Conservation (phyloP, 1,140 invertebrate species). For the Aleiodes sp. region DNA sequence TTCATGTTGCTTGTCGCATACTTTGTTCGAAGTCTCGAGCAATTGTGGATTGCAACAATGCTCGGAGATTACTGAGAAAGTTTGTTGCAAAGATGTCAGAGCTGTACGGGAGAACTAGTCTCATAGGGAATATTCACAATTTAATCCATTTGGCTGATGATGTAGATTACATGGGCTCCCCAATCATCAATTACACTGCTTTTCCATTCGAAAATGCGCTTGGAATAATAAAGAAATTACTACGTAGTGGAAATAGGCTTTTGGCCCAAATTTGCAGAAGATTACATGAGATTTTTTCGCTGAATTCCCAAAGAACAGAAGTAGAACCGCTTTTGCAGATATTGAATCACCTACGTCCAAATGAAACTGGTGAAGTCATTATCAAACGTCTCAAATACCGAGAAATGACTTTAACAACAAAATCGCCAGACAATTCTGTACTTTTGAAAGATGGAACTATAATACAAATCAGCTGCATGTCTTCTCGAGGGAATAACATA, state of each 20-base stretch:
- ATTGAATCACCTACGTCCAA: neutral
- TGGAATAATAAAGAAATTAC: neutral
- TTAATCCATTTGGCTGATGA: slow-evolving; percentile 17
- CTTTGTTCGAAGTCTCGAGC: slow-evolving; percentile 31
- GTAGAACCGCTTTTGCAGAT: neutral
- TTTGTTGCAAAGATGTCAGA: neutral
- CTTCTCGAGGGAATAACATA: neutral
- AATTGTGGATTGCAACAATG: neutral
- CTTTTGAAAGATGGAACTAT: slow-evolving; percentile 15
- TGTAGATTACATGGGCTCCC: neutral
- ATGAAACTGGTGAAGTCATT: neutral
- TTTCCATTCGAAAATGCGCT: slow-evolving; percentile 22
- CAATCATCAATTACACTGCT: neutral
- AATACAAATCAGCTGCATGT: slow-evolving; percentile 21
- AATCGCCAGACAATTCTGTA: slow-evolving; percentile 23
- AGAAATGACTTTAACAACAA: neutral
- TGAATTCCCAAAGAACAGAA: neutral
- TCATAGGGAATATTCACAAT: slow-evolving; percentile 8
- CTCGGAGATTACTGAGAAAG: neutral
- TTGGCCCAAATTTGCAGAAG: slow-evolving; percentile 18
- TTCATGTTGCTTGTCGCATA: slow-evolving; percentile 36
- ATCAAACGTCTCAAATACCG: slow-evolving; percentile 13
- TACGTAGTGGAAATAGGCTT: neutral
- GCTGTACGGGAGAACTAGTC: neutral
- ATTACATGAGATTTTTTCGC: slow-evolving; percentile 9